These are phyloP conservation scores for Thecophora atra DNA, from an alignment of 2,888 invertebrate species.

Conservation along the genomic window DNA sequence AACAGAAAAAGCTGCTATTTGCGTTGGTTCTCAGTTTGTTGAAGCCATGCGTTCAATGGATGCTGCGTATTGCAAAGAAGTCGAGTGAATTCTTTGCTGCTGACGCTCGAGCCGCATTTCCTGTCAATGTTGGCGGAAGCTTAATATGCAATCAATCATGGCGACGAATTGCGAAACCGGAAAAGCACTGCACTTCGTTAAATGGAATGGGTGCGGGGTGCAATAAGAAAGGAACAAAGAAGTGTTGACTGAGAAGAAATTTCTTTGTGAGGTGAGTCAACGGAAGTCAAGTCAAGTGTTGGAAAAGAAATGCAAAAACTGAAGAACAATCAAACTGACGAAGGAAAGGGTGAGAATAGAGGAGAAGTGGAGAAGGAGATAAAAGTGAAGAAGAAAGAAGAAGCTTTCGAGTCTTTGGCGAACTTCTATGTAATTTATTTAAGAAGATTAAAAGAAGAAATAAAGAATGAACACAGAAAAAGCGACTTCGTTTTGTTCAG, in stretches of 20 bases:
- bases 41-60: not conserved
- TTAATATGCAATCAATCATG: conserved; percentile 60
- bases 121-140: conserved; percentile 45
- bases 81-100: not conserved
- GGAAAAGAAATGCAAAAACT: not conserved
- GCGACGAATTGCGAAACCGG: conserved; percentile 40
- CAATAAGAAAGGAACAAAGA: not conserved
- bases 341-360: not conserved
- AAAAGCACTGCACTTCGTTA: not conserved
- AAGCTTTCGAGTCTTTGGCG: no score
- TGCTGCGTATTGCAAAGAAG: not conserved
- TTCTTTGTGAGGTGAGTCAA: not conserved
- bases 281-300: conserved; percentile 10
- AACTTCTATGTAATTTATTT: not conserved
- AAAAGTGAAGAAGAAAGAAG: no score
- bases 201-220: not conserved
- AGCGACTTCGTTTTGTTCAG: no score
- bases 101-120: conserved; percentile 22
- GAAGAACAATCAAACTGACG: not conserved
- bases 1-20: conserved; percentile 7
- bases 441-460: not conserved
- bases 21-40: conserved; percentile 9
- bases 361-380: no score
- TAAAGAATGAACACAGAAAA: not conserved
- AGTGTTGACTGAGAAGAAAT: not conserved